Percentiles rank a stretch among this genome's conserved stretches.
phyloP scores from a whole-genome alignment of 2,113 vertebrate species.

The Syngnathoides biaculeatus region DNA sequence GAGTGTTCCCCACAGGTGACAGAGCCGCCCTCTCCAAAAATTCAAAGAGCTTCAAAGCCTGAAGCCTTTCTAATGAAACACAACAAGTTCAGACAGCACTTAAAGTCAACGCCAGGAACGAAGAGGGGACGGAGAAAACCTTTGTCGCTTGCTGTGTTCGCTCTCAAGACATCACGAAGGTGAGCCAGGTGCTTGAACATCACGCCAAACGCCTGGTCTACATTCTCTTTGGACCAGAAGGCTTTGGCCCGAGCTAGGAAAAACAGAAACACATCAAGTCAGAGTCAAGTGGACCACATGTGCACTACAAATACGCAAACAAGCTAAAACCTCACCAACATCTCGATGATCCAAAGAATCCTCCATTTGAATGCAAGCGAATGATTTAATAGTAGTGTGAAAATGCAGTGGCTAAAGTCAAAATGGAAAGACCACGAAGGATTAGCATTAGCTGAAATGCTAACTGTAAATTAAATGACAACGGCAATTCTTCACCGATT shows the following conservation, averaged over 20 bases:
- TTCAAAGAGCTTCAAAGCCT: slow-evolving; percentile 58
- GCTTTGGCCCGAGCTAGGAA: slow-evolving; percentile 59
- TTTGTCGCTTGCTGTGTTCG: slow-evolving; percentile 57
- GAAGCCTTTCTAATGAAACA: slow-evolving; percentile 57
- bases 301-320: too few relatives aligned
- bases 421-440: too few relatives aligned
- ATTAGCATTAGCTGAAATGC: neutral
- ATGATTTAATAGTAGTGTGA: too few relatives aligned
- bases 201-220: slow-evolving; percentile 53
- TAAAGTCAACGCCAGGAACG: neutral
- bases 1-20: slow-evolving; percentile 6
- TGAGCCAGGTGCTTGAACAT: slow-evolving; percentile 39
- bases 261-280: neutral
- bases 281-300: neutral
- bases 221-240: slow-evolving; percentile 64
- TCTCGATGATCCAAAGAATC: neutral
- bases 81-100: too few relatives aligned
- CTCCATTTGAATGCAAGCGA: neutral
- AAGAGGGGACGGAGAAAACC: slow-evolving; percentile 28
- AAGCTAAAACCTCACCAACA: neutral
- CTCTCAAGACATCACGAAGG: slow-evolving; percentile 56
- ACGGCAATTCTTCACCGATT: too few relatives aligned
- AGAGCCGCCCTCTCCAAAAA: slow-evolving; percentile 25
- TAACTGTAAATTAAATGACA: neutral
- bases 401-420: too few relatives aligned